Evolutionary conservation across 2,888 invertebrate genomes (phyloP).

Genomic region (Argyresthia goedartella): DNA sequence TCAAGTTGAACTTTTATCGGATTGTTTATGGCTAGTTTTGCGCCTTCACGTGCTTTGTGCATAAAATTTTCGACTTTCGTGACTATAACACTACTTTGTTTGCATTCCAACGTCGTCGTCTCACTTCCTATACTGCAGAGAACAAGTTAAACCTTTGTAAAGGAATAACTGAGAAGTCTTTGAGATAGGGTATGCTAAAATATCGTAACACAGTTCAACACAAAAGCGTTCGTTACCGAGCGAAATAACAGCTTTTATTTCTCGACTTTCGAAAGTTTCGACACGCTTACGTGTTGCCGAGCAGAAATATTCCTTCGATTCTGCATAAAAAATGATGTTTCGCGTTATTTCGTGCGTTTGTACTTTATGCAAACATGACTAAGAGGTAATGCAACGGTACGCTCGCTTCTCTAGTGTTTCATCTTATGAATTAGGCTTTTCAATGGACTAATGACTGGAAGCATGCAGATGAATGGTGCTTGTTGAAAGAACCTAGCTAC

Average conservation of each 20-base stretch:
- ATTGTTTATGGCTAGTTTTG: slow-evolving; percentile 11
- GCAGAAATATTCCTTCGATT: background rate
- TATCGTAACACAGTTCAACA: slow-evolving; percentile 9
- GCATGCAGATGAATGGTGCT: slow-evolving; percentile 30
- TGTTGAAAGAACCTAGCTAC: slow-evolving; percentile 2
- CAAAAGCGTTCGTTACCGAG: slow-evolving; percentile 34
- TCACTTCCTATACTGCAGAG: slow-evolving; percentile 3
- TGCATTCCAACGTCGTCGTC: slow-evolving; percentile 6
- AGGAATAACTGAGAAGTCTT: slow-evolving; percentile 6
- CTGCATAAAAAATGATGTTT: background rate
- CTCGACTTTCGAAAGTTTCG: slow-evolving; percentile 3
- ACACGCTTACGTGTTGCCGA: background rate
- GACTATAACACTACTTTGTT: slow-evolving; percentile 6
- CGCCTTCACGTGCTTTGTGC: slow-evolving; percentile 7
- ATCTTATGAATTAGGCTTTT: slow-evolving; percentile 45
- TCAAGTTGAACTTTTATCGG: slow-evolving; percentile 8
- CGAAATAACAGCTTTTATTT: slow-evolving; percentile 33
- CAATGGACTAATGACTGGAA: slow-evolving; percentile 51
- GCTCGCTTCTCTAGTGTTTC: background rate
- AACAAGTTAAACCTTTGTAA: slow-evolving; percentile 6
- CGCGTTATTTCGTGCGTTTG: background rate
- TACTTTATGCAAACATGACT: background rate
- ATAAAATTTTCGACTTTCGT: slow-evolving; percentile 7
- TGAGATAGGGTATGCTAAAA: slow-evolving; percentile 4
- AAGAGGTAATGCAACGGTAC: background rate